Evolutionary conservation across 64 coral and sea anemone genomes (phyloP).

Genomic region (Dendrophyllia cribrosa): DNA sequence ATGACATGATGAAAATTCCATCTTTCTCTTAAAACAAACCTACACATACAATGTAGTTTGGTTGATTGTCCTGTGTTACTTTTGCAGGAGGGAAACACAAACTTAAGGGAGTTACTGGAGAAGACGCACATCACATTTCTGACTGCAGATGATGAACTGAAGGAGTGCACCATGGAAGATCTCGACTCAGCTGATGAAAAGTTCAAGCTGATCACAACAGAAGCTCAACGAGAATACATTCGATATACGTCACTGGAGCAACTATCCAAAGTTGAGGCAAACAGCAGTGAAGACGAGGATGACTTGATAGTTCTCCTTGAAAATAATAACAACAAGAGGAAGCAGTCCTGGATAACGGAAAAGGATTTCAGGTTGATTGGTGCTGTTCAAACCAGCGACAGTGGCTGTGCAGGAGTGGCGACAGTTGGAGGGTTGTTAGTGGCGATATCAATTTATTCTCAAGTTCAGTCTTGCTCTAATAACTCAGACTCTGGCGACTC

Average conservation of each 20-base stretch:
- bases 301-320: slow-evolving; percentile 51
- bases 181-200: slow-evolving; percentile 63
- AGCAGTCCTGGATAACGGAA: slow-evolving; percentile 26
- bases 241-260: slow-evolving; percentile 87
- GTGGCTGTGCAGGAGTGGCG: slow-evolving; percentile 84
- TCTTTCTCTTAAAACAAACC: too few relatives aligned
- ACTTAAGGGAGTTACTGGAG: slow-evolving; percentile 77
- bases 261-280: slow-evolving; percentile 34
- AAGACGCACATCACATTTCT: slow-evolving; percentile 94
- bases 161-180: slow-evolving; percentile 87
- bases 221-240: slow-evolving; percentile 95
- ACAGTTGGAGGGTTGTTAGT: slow-evolving; percentile 70
- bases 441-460: slow-evolving; percentile 79
- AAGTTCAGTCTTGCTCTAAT: slow-evolving; percentile 41
- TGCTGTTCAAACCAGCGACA: slow-evolving; percentile 78
- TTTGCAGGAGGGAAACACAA: slow-evolving; percentile 81
- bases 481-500: slow-evolving; percentile 86
- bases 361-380: slow-evolving; percentile 73
- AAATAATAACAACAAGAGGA: slow-evolving; percentile 81
- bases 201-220: slow-evolving; percentile 86
- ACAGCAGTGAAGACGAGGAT: slow-evolving; percentile 71
- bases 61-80: background rate
- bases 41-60: background rate
- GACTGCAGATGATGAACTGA: slow-evolving; percentile 76
- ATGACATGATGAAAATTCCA: background rate